Conservation (phyloP, 2,797 vertebrate species). For the Coluber constrictor region DNA sequence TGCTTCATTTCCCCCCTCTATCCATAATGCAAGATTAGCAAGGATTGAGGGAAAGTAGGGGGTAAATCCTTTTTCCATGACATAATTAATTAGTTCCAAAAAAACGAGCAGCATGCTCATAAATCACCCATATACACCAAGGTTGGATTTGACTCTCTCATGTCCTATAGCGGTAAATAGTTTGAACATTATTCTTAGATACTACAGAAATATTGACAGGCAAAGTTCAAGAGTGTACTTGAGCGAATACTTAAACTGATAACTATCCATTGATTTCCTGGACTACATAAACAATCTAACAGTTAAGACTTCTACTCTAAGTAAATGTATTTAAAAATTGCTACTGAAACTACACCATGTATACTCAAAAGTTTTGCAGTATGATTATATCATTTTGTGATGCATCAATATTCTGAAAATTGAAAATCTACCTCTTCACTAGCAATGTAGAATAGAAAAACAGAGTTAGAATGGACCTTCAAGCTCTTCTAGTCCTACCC, state of each 20-base stretch:
- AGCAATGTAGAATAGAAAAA: too few relatives aligned
- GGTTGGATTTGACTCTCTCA: conserved; percentile 13
- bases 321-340: neutral
- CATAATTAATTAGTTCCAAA: conserved; percentile 67
- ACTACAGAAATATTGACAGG: conserved; percentile 22
- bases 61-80: conserved; percentile 61
- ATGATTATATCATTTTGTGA: neutral
- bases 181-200: conserved; percentile 34
- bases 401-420: neutral
- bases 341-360: neutral
- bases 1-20: conserved; percentile 39
- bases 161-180: accelerated
- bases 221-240: neutral
- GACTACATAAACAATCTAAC: neutral
- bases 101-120: conserved; percentile 23
- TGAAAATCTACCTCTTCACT: neutral
- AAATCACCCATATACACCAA: conserved; percentile 31
- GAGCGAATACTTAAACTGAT: conserved; percentile 6
- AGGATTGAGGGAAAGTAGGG: conserved; percentile 45
- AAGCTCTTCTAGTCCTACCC: too few relatives aligned
- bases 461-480: too few relatives aligned
- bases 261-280: neutral
- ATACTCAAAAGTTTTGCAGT: neutral
- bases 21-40: conserved; percentile 65
- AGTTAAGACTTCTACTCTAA: conserved; percentile 7